Base-by-base conservation (phyloP, 2,888 invertebrate genomes). In the Melinopterus prodromus region DNA sequence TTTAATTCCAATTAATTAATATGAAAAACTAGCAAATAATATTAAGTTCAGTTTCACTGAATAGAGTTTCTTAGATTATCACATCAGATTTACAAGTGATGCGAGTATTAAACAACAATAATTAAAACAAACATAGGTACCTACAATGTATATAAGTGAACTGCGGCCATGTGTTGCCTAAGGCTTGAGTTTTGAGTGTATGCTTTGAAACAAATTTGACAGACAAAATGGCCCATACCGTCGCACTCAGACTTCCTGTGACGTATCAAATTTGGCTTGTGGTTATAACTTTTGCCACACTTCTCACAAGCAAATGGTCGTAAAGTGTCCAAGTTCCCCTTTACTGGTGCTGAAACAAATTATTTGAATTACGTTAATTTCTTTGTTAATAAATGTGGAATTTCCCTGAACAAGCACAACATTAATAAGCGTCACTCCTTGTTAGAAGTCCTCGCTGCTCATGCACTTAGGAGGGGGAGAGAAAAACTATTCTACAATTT, bases 181-280 rank as follows among this genome's bases (percentile, higher is more conserved):
- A 85, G 78, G 12, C 81, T 82, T 37, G 80, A 81, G 76, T 86
- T 85, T 77, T 88, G 88, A 16, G 87, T 87, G 81, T 88, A 88
- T 26, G 84, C 83, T 78, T 86, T 87, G 37, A 82, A 79, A 83
- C 90, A 90, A 79, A 86, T 83, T 6, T 82, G 83, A 82, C 90
- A 90, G 38, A 80, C 71, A 83, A 89, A 86, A 79, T 87, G 86
- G 14, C 89, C 88, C 6, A 84, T 82, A 78, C 88, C 88, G 15
- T 89, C 89, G 81, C 89, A 88, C 82, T 88, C 89, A 80, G 88
- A 89, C 77, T 87, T 87, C 78, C 86, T 84, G 82, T 90, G 90
- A 2, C 89, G 86, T 70, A 86, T 86, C 74, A 90, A 84, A 78
- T 87, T 88, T n/a, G 86, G 85, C 80, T 85, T 86, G 77, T 85